These are phyloP conservation scores for Upupa epops DNA, from an alignment of 2,113 vertebrate species.

Conservation along the genomic window DNA sequence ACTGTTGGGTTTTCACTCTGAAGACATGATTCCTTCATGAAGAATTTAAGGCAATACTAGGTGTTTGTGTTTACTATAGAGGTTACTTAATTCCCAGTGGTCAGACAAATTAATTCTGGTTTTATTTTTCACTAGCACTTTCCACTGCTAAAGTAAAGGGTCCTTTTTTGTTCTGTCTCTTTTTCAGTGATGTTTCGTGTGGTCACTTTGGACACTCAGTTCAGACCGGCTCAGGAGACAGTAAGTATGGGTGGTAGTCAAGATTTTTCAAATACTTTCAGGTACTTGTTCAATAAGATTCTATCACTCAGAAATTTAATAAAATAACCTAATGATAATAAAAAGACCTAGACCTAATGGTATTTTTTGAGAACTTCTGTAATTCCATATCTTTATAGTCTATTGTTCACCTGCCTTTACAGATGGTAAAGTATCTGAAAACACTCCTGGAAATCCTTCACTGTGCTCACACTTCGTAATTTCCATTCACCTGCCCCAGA, in stretches of 20 bases:
- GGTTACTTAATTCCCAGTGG: background rate
- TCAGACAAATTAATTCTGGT: background rate
- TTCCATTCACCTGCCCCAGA: background rate
- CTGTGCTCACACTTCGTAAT: background rate
- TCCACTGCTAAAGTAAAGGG: background rate
- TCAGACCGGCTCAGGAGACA: constrained; percentile 43
- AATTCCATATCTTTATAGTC: background rate
- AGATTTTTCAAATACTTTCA: background rate
- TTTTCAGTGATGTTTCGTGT: constrained; percentile 63
- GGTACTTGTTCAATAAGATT: background rate
- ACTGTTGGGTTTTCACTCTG: background rate
- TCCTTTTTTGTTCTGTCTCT: background rate
- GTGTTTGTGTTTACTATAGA: background rate
- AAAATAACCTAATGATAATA: too few species aligned
- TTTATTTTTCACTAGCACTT: background rate
- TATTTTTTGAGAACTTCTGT: background rate
- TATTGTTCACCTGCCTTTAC: background rate
- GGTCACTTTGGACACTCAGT: constrained; percentile 37
- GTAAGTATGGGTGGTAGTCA: constrained; percentile 9
- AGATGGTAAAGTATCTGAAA: background rate
- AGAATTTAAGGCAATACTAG: background rate
- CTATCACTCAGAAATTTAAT: background rate
- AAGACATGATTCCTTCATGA: background rate
- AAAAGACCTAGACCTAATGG: background rate
- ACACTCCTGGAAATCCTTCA: background rate